A percentile compares a stretch with the other conserved stretches of the same genome.
Evolutionary conservation across 2,888 invertebrate species (phyloP).

Genomic region (Amiota mariae): DNA sequence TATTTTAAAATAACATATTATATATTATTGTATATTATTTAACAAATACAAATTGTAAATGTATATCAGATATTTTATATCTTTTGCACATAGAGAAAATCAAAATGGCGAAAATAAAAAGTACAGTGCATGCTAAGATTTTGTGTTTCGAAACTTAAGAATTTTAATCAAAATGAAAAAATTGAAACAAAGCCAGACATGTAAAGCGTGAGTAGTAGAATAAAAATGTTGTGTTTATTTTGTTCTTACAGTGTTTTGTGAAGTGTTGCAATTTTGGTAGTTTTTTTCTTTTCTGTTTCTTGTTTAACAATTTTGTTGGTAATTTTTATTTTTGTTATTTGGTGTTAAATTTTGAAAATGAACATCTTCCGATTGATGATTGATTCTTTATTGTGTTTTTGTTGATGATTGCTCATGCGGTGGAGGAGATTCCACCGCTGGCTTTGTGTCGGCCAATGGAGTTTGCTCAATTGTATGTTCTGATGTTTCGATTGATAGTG

Average conservation of each 20-base stretch:
- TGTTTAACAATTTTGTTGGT: conserved; percentile 32
- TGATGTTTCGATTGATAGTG: conserved; percentile 32
- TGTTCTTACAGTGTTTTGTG: conserved; percentile 60
- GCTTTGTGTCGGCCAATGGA: conserved; percentile 55
- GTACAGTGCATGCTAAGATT: conserved; percentile 39
- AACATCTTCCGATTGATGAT: conserved; percentile 10
- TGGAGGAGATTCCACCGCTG: conserved; percentile 43
- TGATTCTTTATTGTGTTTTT: conserved; percentile 52
- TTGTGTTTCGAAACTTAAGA: background rate
- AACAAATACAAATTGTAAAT: conserved; percentile 12
- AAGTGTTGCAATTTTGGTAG: conserved; percentile 35
- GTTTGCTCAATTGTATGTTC: conserved; percentile 63
- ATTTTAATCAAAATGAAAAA: background rate
- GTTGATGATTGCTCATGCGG: conserved; percentile 50
- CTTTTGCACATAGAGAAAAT: conserved; percentile 10
- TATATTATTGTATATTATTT: no score
- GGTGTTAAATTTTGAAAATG: conserved; percentile 23
- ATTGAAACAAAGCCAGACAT: conserved; percentile 48
- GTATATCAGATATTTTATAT: background rate
- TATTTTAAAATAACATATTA: conserved; percentile 9
- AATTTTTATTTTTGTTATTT: no score
- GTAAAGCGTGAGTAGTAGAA: conserved; percentile 44
- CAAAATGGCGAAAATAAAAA: conserved; percentile 36
- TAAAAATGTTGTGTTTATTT: conserved; percentile 14
- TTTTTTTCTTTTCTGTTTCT: conserved; percentile 43